phyloP scores from a whole-genome alignment of 2,888 invertebrate genomes.

The Vanessa cardui region DNA sequence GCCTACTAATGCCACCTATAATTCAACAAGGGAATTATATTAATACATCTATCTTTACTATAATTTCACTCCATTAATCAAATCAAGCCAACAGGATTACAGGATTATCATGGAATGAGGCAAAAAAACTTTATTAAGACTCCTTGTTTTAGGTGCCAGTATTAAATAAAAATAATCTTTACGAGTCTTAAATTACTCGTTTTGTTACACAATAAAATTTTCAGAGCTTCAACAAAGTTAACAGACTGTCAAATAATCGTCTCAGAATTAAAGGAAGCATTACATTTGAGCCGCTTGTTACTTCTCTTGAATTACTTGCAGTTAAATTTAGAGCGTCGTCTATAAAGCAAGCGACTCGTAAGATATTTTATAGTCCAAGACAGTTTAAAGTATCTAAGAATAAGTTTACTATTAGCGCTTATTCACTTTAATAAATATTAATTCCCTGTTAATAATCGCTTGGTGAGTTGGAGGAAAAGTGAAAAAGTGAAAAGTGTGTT shows the following conservation, averaged over 20 bases:
- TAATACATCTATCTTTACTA: no score
- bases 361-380: not conserved
- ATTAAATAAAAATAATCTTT: no score
- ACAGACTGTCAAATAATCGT: not conserved
- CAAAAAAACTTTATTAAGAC: no score
- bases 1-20: no score
- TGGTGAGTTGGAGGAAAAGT: no score
- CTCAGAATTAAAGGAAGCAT: not conserved
- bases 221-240: not conserved
- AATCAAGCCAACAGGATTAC: no score
- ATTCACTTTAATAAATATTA: not conserved
- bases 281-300: slow-evolving; percentile 1
- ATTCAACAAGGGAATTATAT: no score
- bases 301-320: not conserved
- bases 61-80: no score
- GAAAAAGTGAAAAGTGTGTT: no score
- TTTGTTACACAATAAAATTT: not conserved
- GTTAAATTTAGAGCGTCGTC: not conserved
- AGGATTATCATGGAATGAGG: no score
- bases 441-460: no score
- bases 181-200: not conserved
- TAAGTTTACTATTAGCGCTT: not conserved
- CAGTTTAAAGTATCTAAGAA: not conserved
- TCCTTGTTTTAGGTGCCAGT: no score
- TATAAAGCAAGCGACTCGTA: not conserved